Conservation (phyloP, 2,797 vertebrate genomes). For the Crenichthys baileyi region DNA sequence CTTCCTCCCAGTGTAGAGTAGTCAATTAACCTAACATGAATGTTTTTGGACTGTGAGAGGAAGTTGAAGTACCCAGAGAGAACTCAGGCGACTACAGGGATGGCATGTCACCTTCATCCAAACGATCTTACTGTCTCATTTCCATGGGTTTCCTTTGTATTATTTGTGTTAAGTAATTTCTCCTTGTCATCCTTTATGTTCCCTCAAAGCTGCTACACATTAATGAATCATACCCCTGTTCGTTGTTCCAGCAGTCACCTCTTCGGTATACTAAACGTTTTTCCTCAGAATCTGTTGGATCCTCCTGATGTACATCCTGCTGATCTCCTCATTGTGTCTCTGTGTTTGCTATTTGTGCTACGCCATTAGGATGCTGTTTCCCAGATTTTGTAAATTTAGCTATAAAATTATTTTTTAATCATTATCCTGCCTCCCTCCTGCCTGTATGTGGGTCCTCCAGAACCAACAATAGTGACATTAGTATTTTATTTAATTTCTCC, state of each 20-base stretch:
- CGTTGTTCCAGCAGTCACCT: neutral
- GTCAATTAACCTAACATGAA: neutral
- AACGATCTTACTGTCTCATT: too few relatives aligned
- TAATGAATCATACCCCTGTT: neutral
- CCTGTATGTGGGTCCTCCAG: neutral
- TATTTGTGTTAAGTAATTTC: too few relatives aligned
- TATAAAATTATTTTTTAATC: neutral
- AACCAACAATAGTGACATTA: too few relatives aligned
- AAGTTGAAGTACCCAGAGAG: neutral
- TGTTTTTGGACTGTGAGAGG: neutral
- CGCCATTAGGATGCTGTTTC: neutral
- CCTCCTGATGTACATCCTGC: neutral
- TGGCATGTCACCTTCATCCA: too few relatives aligned
- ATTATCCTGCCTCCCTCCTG: neutral
- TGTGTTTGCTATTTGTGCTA: neutral
- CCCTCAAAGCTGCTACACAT: neutral
- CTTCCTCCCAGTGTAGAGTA: neutral
- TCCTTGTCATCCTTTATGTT: too few relatives aligned
- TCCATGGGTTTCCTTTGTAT: too few relatives aligned
- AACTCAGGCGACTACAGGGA: too few relatives aligned
- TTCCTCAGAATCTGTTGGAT: slow-evolving; percentile 4
- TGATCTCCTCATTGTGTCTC: neutral
- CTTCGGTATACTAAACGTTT: neutral
- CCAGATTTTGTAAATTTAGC: neutral
- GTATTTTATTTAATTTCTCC: too few relatives aligned